Percentiles rank a stretch among this genome's conserved stretches.
Evolutionary conservation across 2,888 invertebrate genomes (phyloP).

Genomic region (Ophion obscuratus): DNA sequence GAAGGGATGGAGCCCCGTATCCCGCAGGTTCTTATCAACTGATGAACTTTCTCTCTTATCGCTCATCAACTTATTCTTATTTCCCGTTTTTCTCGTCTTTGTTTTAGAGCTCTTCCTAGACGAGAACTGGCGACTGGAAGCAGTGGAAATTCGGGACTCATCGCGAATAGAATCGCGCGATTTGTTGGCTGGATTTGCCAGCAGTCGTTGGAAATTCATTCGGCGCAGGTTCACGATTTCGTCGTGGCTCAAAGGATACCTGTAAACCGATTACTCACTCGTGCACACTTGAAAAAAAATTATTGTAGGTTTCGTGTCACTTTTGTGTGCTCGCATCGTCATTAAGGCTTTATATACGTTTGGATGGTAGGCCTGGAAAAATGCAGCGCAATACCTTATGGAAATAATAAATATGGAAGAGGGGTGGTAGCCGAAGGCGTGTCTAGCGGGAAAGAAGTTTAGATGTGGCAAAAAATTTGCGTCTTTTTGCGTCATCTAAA

Average conservation of each 20-base stretch:
- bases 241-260: constrained; percentile 77
- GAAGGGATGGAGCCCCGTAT: constrained; percentile 77
- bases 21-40: constrained; percentile 1
- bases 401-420: no score
- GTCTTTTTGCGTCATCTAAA: no score
- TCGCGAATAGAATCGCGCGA: constrained; percentile 12
- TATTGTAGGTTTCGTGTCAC: neutral
- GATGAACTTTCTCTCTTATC: constrained; percentile 3
- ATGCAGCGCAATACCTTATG: no score
- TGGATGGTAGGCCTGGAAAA: no score
- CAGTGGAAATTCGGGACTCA: constrained; percentile 9
- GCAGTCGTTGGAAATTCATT: constrained; percentile 65
- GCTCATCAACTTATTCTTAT: neutral
- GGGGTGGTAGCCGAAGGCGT: no score
- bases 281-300: neutral
- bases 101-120: constrained; percentile 24
- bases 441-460: no score
- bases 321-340: neutral
- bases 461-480: no score
- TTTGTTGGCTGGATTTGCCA: constrained; percentile 2
- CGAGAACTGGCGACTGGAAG: constrained; percentile 52
- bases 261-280: constrained; percentile 60
- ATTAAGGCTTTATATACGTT: no score
- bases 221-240: constrained; percentile 78
- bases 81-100: constrained; percentile 39